These are phyloP conservation scores for Ia io DNA, from an alignment of 2,113 vertebrate species.

Conservation along the genomic window DNA sequence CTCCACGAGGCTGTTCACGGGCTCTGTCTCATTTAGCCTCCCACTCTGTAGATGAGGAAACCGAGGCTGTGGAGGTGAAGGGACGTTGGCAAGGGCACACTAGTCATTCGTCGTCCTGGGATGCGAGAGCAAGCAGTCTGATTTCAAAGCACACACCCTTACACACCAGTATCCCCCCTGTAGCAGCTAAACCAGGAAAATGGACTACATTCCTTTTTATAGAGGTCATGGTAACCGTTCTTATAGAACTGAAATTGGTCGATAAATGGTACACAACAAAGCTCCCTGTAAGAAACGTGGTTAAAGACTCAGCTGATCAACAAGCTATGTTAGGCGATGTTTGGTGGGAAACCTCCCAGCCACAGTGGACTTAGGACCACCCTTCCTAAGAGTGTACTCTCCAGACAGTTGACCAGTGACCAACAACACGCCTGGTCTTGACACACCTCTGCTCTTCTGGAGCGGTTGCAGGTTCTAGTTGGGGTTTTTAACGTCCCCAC, in stretches of 20 bases:
- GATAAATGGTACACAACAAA: background rate
- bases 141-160: accelerated
- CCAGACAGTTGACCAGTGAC: background rate
- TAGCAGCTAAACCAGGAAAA: background rate
- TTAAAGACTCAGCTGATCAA: background rate
- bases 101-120: background rate
- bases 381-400: background rate
- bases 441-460: background rate
- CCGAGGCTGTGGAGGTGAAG: background rate
- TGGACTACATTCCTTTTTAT: background rate
- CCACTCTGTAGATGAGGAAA: background rate
- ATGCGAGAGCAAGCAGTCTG: accelerated
- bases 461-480: background rate
- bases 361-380: background rate
- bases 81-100: accelerated
- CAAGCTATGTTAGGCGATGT: background rate
- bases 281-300: background rate
- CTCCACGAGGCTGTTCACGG: accelerated
- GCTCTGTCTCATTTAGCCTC: accelerated
- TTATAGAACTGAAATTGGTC: background rate
- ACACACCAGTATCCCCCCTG: accelerated
- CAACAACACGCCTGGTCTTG: background rate
- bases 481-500: background rate
- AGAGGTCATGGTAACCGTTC: accelerated
- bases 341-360: background rate